Evolutionary conservation across 2,113 vertebrate species (phyloP).

Genomic region (Triplophysa tibetana): DNA sequence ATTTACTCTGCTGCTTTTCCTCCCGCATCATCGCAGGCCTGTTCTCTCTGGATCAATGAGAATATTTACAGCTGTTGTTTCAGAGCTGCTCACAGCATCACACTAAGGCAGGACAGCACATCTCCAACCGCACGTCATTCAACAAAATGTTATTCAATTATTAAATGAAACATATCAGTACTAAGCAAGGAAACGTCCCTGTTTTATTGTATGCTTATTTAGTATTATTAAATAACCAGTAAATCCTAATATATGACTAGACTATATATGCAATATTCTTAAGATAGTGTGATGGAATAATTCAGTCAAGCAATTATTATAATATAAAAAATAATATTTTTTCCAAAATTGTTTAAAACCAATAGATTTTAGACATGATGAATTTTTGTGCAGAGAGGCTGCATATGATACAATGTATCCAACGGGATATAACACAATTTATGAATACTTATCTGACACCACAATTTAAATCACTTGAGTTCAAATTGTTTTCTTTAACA

Average conservation of each 20-base stretch:
- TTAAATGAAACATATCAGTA: background rate
- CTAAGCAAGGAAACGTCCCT: background rate
- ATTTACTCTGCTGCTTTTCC: slow-evolving; percentile 75
- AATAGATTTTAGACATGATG: background rate
- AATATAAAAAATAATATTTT: background rate
- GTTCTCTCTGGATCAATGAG: slow-evolving; percentile 80
- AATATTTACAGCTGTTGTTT: slow-evolving; percentile 82
- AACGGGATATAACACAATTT: too few species aligned
- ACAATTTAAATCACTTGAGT: slow-evolving; percentile 66
- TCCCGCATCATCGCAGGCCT: slow-evolving; percentile 80
- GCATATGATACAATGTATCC: too few species aligned
- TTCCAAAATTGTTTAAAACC: background rate
- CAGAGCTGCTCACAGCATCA: slow-evolving; percentile 77
- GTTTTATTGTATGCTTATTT: background rate
- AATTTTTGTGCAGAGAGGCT: too few species aligned
- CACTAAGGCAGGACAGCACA: slow-evolving; percentile 73
- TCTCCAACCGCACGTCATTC: slow-evolving; percentile 67
- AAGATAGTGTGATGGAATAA: background rate
- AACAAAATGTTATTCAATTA: background rate
- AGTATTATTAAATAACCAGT: too few species aligned
- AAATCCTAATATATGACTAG: too few species aligned
- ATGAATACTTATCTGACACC: too few species aligned
- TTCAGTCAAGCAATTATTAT: background rate
- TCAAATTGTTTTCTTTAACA: slow-evolving; percentile 57
- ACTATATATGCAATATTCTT: background rate